Conservation (phyloP, 2,113 vertebrate species). For the Abramis brama region DNA sequence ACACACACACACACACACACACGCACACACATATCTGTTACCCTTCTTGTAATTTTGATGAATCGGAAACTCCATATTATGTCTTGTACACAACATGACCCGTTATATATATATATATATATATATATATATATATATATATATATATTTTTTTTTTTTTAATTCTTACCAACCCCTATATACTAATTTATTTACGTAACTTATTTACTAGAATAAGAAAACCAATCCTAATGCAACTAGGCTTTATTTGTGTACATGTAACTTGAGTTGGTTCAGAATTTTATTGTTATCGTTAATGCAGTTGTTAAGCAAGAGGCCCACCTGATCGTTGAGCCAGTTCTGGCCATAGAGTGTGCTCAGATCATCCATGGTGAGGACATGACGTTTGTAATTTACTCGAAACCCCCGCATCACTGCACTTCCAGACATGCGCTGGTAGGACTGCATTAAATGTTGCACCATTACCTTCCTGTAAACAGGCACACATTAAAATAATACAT, state of each 20-base stretch:
- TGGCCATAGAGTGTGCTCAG: constrained; percentile 88
- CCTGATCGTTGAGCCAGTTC: constrained; percentile 95
- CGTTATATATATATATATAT: no score
- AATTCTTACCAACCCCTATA: no score
- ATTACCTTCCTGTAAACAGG: constrained; percentile 76
- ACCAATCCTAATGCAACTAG: no score
- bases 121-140: no score
- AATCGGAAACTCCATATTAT: not conserved
- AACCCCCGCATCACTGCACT: constrained; percentile 82
- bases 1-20: not conserved
- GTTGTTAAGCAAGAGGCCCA: constrained; percentile 46
- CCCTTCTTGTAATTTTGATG: not conserved
- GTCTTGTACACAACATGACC: not conserved
- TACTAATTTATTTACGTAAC: no score
- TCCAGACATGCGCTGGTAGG: constrained; percentile 85
- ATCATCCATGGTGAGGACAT: constrained; percentile 90
- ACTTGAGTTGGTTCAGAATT: not conserved
- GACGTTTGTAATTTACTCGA: constrained; percentile 88
- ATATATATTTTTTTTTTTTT: no score
- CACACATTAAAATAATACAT: not conserved
- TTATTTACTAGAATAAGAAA: no score
- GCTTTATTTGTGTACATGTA: no score
- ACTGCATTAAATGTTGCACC: constrained; percentile 87
- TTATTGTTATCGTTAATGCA: not conserved
- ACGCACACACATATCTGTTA: not conserved